Conservation (phyloP, 2,113 vertebrate species). For the Rhegmatorhina hoffmannsi region DNA sequence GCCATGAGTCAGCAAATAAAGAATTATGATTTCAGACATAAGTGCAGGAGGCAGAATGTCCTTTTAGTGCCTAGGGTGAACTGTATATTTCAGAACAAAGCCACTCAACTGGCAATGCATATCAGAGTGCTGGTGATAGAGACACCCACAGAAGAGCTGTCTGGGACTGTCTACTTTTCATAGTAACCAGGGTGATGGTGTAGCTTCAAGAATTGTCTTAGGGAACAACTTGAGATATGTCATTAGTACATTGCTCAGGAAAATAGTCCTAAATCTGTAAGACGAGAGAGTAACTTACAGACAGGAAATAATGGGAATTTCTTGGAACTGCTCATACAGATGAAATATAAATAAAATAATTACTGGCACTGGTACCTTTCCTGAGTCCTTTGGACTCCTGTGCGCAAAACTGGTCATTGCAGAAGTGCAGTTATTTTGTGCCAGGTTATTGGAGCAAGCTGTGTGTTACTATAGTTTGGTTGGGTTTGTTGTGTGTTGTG, state of each 20-base stretch:
- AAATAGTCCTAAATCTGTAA: background rate
- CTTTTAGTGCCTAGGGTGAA: background rate
- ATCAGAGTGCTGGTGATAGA: background rate
- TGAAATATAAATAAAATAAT: background rate
- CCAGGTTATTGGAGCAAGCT: background rate
- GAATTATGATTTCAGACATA: background rate
- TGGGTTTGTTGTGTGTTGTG: background rate
- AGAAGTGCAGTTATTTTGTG: background rate
- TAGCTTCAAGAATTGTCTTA: background rate
- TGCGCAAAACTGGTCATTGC: background rate
- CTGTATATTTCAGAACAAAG: background rate
- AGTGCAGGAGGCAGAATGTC: conserved; percentile 19
- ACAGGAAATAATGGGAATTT: background rate
- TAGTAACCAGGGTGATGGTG: background rate
- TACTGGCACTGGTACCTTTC: background rate
- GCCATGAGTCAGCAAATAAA: conserved; percentile 42
- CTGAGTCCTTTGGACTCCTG: background rate
- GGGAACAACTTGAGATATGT: background rate
- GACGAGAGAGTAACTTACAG: background rate
- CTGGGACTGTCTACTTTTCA: background rate
- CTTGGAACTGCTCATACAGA: background rate
- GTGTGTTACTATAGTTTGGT: background rate
- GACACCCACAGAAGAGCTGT: background rate
- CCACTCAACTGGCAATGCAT: background rate
- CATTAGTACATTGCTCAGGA: background rate